Evolutionary conservation across 2,113 vertebrate genomes (phyloP), one percentile per base, ranked within the genome.

Genomic region (Grus americana): DNA sequence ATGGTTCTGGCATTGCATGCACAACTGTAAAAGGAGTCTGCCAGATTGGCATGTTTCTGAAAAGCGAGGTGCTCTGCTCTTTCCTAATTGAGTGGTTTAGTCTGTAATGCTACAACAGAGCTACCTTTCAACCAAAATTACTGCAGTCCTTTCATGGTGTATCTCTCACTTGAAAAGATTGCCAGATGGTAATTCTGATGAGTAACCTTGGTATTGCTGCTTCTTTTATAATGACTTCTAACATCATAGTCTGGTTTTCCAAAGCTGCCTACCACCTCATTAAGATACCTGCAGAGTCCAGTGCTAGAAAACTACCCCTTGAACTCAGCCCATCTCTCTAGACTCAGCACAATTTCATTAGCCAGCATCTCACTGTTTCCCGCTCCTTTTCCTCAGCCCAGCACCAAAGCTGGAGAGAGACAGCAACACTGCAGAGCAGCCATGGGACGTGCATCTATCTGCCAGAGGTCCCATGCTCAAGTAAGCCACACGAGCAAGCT

Each of bases 371-470:
- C 42, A 18, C 24, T 12, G 3, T 34, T 83, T 67, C n/a, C 40
- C 30, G 14, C 40, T 67, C 18, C 59, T 34, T 30, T 50, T 74
- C 32, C 36, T 70, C 49, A 55, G 49, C 24, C 36, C 59, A 57
- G 24, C 21, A 47, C 15, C 20, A 52, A 42, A 65, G 57, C 34
- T 61, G 23, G 30, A 75, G 26, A 34, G 34, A 54, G 29, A 17
- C 42, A 34, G 32, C 19, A 23, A 34, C 14, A 3, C 61, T 18
- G 24, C 42, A 58, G 24, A 54, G 30, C 40, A 22, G n/a, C 3
- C 32, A 46, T 12, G 16, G 30, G 17, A 50, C 32, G 3, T 0
- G 0, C 4, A 11, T 10, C 12, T 29, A 5, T 65, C 62, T 66
- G 57, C 22, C 57, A 76, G 62, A 44, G 26, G 38, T 70, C 34